Conservation (phyloP, 2,797 vertebrate species). For the Xenops minutus region DNA sequence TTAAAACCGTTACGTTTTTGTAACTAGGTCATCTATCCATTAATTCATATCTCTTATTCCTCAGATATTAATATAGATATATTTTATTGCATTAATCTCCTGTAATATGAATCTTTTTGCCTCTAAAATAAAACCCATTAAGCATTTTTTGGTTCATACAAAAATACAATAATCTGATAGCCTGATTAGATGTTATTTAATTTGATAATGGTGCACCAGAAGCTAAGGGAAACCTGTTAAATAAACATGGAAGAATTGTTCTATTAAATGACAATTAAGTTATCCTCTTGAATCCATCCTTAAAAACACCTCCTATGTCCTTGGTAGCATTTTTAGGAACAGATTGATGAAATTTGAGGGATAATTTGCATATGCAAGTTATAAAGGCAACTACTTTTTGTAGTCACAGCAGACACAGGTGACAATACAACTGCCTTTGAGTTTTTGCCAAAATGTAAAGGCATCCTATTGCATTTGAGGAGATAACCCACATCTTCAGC, state of each 20-base stretch:
- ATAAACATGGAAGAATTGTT: neutral
- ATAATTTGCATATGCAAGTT: constrained; percentile 53
- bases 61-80: constrained; percentile 52
- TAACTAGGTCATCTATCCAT: constrained; percentile 68
- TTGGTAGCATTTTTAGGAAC: constrained; percentile 50
- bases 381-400: constrained; percentile 13
- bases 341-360: constrained; percentile 21
- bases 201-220: constrained; percentile 52
- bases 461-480: neutral
- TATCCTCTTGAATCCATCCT: neutral
- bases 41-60: constrained; percentile 46
- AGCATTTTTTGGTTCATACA: constrained; percentile 28
- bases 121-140: constrained; percentile 50
- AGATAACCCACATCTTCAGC: neutral
- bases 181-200: constrained; percentile 59
- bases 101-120: constrained; percentile 40
- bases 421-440: constrained; percentile 20
- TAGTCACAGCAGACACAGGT: constrained; percentile 31
- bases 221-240: neutral
- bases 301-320: constrained; percentile 12
- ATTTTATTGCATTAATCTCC: constrained; percentile 54
- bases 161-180: constrained; percentile 51
- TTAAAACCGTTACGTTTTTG: neutral
- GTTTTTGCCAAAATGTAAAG: constrained; percentile 53
- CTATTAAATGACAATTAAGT: constrained; percentile 35